phyloP scores from a whole-genome alignment of 2,888 invertebrate genomes.

The Drosophila yooni region DNA sequence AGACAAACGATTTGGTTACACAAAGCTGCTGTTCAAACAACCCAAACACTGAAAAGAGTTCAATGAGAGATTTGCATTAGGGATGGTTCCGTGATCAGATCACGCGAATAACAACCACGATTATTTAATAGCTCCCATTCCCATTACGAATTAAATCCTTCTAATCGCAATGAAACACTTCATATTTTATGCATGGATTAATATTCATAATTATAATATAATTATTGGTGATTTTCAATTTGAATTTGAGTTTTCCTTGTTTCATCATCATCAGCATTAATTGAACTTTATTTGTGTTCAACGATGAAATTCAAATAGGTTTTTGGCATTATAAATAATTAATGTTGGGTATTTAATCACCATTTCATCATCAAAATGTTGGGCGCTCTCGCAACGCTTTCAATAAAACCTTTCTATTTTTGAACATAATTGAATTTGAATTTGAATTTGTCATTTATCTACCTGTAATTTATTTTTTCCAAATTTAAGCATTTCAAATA shows the following conservation, averaged over 20 bases:
- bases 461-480: background rate
- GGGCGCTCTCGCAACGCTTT: background rate
- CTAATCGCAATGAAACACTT: background rate
- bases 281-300: background rate
- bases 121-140: background rate
- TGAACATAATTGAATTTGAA: background rate
- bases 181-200: background rate
- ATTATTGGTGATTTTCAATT: background rate
- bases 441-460: slow-evolving; percentile 6
- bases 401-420: background rate
- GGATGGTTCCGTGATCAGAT: slow-evolving; percentile 31
- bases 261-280: background rate
- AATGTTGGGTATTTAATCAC: background rate
- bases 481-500: background rate
- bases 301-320: background rate
- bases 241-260: background rate
- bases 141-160: background rate
- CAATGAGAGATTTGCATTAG: slow-evolving; percentile 28
- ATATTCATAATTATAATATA: background rate
- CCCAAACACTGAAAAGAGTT: slow-evolving; percentile 9
- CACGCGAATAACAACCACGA: background rate
- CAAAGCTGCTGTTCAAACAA: slow-evolving; percentile 46
- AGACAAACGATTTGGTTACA: slow-evolving; percentile 49
- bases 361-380: background rate
- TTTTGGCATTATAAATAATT: background rate